Conservation (phyloP, 2,888 invertebrate genomes). For the Rotaria magnacalcarata region DNA sequence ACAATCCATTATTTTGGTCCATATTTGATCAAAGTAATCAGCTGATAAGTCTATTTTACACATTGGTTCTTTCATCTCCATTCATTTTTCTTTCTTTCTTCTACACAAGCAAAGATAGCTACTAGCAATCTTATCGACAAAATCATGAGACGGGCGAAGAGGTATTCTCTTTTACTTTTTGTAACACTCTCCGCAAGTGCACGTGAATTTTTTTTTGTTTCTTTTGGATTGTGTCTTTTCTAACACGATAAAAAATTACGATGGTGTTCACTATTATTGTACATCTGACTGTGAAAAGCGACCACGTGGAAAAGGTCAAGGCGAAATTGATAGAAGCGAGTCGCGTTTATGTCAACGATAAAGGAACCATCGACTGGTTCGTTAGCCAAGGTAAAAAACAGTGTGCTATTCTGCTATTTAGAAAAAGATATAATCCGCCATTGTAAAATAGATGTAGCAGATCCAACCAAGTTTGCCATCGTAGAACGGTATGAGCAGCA, state of each 20-base stretch:
- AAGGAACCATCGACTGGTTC: background rate
- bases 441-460: background rate
- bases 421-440: background rate
- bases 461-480: background rate
- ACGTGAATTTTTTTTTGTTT: background rate
- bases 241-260: background rate
- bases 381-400: background rate
- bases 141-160: background rate
- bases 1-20: no score
- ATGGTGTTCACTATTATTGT: slow-evolving; percentile 5
- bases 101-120: background rate
- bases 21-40: no score
- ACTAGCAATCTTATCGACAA: background rate
- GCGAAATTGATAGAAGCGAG: background rate
- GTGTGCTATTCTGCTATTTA: background rate
- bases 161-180: background rate
- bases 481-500: background rate
- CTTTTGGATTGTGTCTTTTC: background rate
- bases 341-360: background rate
- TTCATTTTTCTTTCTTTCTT: background rate
- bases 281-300: background rate
- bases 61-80: background rate
- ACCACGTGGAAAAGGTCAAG: background rate
- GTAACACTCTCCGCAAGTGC: background rate
- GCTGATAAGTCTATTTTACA: no score